Evolutionary conservation across 2,113 vertebrate species (phyloP).

Genomic region (Gobius niger): DNA sequence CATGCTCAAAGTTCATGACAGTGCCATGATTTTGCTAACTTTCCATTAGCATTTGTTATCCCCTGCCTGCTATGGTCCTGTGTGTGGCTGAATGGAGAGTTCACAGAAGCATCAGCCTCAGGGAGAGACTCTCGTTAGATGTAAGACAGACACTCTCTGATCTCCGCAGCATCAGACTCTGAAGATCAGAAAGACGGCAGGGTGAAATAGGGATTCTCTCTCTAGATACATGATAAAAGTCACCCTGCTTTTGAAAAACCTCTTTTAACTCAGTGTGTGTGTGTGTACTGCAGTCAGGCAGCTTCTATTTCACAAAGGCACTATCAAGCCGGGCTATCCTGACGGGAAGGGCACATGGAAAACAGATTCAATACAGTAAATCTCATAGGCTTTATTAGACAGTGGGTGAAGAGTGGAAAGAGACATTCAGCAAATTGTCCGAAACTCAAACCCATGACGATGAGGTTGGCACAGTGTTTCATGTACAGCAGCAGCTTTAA

Average conservation of each 20-base stretch:
- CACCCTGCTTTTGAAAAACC: not conserved
- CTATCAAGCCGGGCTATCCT: not conserved
- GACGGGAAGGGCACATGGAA: not conserved
- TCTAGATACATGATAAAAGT: not conserved
- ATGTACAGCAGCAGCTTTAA: too few species aligned
- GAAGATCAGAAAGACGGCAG: not conserved
- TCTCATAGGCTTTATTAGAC: not conserved
- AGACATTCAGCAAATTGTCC: too few species aligned
- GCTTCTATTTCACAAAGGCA: not conserved
- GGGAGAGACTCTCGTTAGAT: not conserved
- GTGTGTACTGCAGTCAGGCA: not conserved
- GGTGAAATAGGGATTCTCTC: not conserved
- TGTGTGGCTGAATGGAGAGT: not conserved
- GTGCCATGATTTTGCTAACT: not conserved
- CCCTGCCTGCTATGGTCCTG: not conserved
- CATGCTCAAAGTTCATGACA: too few species aligned
- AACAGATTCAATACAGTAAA: not conserved
- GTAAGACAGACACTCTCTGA: not conserved
- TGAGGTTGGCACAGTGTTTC: too few species aligned
- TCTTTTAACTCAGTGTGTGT: not conserved
- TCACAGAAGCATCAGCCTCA: not conserved
- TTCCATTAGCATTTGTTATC: not conserved
- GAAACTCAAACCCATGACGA: too few species aligned
- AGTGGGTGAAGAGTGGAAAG: too few species aligned
- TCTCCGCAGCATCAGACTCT: not conserved